Conservation (phyloP, 2,797 vertebrate species). For the Jordanella pulchra region DNA sequence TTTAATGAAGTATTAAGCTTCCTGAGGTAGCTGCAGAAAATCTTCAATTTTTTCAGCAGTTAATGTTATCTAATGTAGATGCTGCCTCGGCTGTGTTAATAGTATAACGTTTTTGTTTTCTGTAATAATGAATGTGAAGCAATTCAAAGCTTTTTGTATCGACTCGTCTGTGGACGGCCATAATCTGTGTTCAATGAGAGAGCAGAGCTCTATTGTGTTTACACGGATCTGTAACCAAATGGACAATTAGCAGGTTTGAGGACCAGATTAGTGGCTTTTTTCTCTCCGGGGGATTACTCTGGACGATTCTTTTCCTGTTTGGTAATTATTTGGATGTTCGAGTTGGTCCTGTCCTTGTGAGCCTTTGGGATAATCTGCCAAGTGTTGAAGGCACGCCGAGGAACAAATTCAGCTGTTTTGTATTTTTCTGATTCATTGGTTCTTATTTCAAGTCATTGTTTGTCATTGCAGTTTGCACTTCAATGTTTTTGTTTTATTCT, state of each 20-base stretch:
- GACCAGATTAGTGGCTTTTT: constrained; percentile 58
- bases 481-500: neutral
- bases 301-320: constrained; percentile 40
- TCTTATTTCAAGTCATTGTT: constrained; percentile 6
- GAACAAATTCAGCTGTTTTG: constrained; percentile 48
- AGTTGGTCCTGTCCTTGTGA: constrained; percentile 45
- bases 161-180: constrained; percentile 44
- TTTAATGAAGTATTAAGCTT: neutral
- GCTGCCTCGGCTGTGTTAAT: constrained; percentile 25
- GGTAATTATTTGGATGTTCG: constrained; percentile 48
- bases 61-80: constrained; percentile 3
- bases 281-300: constrained; percentile 55
- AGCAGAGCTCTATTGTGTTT: constrained; percentile 51
- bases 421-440: neutral
- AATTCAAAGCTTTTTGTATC: constrained; percentile 27
- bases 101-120: constrained; percentile 22
- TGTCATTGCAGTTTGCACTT: constrained; percentile 17
- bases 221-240: constrained; percentile 66
- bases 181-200: constrained; percentile 38
- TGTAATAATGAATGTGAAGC: constrained; percentile 31
- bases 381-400: constrained; percentile 50
- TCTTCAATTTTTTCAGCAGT: constrained; percentile 15
- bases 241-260: constrained; percentile 69
- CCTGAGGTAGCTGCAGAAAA: constrained; percentile 15
- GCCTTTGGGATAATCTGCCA: constrained; percentile 55